Base-by-base conservation (phyloP, 2,888 invertebrate genomes). In the Eupithecia tripunctaria region DNA sequence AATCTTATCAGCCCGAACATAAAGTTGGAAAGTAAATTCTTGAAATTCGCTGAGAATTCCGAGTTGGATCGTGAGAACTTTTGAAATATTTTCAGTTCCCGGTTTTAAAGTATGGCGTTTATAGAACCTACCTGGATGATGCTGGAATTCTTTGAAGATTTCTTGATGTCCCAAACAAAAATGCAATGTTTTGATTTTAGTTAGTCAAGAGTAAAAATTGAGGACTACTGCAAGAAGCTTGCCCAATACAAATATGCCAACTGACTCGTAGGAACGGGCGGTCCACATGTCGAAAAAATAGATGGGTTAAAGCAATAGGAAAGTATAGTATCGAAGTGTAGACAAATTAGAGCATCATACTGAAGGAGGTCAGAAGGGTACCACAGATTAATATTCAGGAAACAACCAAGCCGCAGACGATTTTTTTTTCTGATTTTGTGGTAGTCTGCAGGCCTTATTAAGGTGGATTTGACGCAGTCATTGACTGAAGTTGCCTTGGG, bases 1-100 rank as follows among this genome's bases (percentile, higher is more conserved):
- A 75, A 75, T 75, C 75, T 75, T 75, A 75, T 75, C 75, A 70
- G 70, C 56, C 63, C 38, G 25, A 75, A 59, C 47, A 66, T 75
- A 75, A 75, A 75, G 72, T 75, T 72, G 67, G 51, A 64, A 75
- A 75, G 75, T 75, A 72, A 75, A 75, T 75, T 72, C 72, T 70
- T 51, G 60, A 51, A 72, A 70, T 66, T 69, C 72, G 71, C 69
- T 5, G 74, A 64, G 72, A 72, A 75, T 75, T 74, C 67, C 64
- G 70, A 72, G 70, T 51, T 59, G n/a, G 74, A 70, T 72, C 69
- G 67, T 59, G 27, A 68, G 59, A 72, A 75, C 75, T 75, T 75
- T 75, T 64, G 60, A 75, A 72, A 72, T 75, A 75, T 75, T 75
- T 69, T 65, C 75, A 65, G 59, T 51, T 60, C 72, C 64, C 47